phyloP scores from a whole-genome alignment of 2,797 vertebrate genomes.

The Leuciscus waleckii region DNA sequence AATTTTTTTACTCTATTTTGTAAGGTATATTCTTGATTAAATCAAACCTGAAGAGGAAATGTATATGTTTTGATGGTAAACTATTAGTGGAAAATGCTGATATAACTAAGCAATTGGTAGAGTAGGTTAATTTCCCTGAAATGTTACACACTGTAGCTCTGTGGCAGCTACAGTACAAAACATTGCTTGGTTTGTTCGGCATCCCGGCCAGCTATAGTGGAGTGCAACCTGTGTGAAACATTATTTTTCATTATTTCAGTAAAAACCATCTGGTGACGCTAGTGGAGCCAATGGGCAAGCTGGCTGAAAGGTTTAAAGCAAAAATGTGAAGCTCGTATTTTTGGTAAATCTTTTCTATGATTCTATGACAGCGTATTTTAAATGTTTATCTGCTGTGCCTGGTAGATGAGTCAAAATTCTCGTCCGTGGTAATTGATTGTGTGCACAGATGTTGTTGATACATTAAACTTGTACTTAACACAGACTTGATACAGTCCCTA shows the following conservation, averaged over 20 bases:
- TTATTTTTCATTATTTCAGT: neutral
- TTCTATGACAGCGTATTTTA: neutral
- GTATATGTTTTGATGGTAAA: neutral
- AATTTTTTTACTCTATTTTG: neutral
- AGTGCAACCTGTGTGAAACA: neutral
- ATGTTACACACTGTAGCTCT: neutral
- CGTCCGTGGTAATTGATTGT: neutral
- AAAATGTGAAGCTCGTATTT: neutral
- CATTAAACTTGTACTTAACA: neutral
- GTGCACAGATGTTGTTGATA: slow-evolving; percentile 20
- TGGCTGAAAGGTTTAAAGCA: neutral
- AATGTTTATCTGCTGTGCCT: neutral
- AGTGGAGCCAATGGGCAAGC: neutral
- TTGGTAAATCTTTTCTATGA: neutral
- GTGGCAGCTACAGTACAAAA: neutral
- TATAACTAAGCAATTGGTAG: neutral
- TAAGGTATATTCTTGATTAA: neutral
- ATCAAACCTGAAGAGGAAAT: neutral
- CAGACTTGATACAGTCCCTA: slow-evolving; percentile 16
- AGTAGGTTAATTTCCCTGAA: too few relatives aligned
- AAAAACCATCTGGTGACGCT: neutral
- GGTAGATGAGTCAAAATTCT: neutral
- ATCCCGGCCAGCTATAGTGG: neutral
- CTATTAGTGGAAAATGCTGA: neutral
- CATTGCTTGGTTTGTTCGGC: neutral